phyloP scores from a whole-genome alignment of 2,888 invertebrate species.

The Rhamphomyia laevipes region DNA sequence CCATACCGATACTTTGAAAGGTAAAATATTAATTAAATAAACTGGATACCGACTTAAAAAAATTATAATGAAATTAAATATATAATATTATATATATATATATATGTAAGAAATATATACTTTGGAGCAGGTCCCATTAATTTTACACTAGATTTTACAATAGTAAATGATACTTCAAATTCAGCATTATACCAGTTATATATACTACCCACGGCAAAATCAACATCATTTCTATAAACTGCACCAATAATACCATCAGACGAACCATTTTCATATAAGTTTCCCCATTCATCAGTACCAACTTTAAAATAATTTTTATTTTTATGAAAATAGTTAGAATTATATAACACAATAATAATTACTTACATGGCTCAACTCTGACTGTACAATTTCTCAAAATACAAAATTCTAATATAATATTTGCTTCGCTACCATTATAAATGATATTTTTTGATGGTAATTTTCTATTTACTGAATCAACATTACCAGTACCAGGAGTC shows the following conservation, averaged over 20 bases:
- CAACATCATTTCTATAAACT: constrained; percentile 27
- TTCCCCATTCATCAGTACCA: constrained; percentile 32
- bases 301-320: no score
- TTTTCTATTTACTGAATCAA: constrained; percentile 24
- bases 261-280: constrained; percentile 28
- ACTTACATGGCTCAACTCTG: constrained; percentile 29
- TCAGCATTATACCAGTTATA: constrained; percentile 34
- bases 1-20: not conserved
- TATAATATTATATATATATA: not conserved
- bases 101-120: not conserved
- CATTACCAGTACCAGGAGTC: constrained; percentile 26
- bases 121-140: not conserved
- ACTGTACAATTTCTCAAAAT: constrained; percentile 27
- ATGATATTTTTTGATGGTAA: constrained; percentile 20
- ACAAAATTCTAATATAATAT: constrained; percentile 28
- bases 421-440: constrained; percentile 29
- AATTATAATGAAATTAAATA: not conserved
- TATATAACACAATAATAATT: no score
- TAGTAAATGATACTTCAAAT: constrained; percentile 29
- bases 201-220: constrained; percentile 32
- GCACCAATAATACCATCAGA: constrained; percentile 32
- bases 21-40: not conserved
- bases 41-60: not conserved
- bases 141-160: constrained; percentile 26
- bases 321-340: no score